A percentile compares a stretch with the other conserved stretches of the same genome.
These are phyloP conservation scores for Lagocephalus sceleratus DNA, from an alignment of 2,797 vertebrate species.

Conservation along the genomic window DNA sequence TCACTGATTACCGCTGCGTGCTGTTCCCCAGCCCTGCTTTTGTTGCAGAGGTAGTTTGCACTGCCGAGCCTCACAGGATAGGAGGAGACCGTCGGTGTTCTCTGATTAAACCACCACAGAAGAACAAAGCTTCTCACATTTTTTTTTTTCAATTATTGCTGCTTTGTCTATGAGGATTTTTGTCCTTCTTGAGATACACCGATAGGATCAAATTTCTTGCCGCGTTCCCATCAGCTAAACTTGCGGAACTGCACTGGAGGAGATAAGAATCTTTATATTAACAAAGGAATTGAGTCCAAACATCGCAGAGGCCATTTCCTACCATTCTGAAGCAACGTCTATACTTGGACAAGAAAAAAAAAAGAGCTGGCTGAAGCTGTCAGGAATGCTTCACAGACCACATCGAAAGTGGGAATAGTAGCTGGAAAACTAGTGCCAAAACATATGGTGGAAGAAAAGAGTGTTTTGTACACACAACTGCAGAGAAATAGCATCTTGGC, in stretches of 20 bases:
- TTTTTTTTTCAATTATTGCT: constrained; percentile 4
- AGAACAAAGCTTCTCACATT: constrained; percentile 6
- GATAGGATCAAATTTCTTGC: constrained; percentile 26
- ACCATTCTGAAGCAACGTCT: constrained; percentile 39
- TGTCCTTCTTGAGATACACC: constrained; percentile 14
- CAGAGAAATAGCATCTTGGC: constrained; percentile 14
- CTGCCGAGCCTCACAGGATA: constrained; percentile 43
- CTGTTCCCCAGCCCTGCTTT: constrained; percentile 15
- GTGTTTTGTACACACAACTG: constrained; percentile 16
- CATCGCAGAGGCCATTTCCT: constrained; percentile 44
- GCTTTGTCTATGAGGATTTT: constrained; percentile 17
- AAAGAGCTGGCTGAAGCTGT: constrained; percentile 35
- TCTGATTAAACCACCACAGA: constrained; percentile 36
- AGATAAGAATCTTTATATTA: constrained; percentile 64
- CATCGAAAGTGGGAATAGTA: constrained; percentile 33
- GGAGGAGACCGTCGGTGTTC: constrained; percentile 45
- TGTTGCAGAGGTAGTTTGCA: constrained; percentile 10
- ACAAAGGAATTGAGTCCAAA: constrained; percentile 42
- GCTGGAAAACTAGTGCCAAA: constrained; percentile 33
- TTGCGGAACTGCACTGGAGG: constrained; percentile 42
- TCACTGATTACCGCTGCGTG: not conserved
- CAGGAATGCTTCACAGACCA: constrained; percentile 42
- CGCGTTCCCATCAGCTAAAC: constrained; percentile 63
- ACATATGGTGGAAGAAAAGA: constrained; percentile 29
- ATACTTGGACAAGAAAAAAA: constrained; percentile 52